Base-by-base conservation (phyloP, 2,797 vertebrate genomes). In the Myioborus miniatus region DNA sequence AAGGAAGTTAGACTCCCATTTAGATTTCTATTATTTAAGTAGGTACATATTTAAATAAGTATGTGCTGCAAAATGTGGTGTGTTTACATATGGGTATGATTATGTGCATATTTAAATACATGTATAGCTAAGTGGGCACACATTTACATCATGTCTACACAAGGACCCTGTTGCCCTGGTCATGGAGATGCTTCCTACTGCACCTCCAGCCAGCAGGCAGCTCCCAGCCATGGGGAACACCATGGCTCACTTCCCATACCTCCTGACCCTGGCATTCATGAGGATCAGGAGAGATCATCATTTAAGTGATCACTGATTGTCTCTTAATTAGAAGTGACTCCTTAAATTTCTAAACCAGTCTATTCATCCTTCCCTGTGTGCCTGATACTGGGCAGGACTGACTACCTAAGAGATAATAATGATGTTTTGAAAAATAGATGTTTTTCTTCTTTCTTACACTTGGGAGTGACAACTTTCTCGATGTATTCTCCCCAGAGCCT, bases 151-250 rank as follows among this genome's bases (percentile, higher is more conserved):
- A 0, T 85, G 55, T 34, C 30, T n/a, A 23, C 26, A 37, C 0
- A 0, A 78, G 59, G 37, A n/a, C 6, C 12, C 26, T 60, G 23
- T 70, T 76, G 65, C 50, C 3, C 1, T 20, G 43, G 13, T 47
- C 22, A 9, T 24, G 53, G 53, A 71, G 24, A 34, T 41, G 41
- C 44, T 47, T 60, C 32, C n/a, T 27, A 13, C 16, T 16, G 24
- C 0, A 0, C 26, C 37, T 88, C 34, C 58, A 52, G 53, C 55
- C 43, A 30, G 13, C 3, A 9, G 62, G 36, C 4, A 2, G 27
- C 49, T 88, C 59, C 36, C 63, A 89, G 29, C 37, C 43, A 1
- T 9, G 29, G n/a, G 30, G n/a, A 76, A 0, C 50, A 15, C 18
- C 39, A 22, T 1, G 2, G 29, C 23, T 55, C 8, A 0, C 59